Evolutionary conservation across 2,113 vertebrate species (phyloP).

Genomic region (Ciconia boyciana): DNA sequence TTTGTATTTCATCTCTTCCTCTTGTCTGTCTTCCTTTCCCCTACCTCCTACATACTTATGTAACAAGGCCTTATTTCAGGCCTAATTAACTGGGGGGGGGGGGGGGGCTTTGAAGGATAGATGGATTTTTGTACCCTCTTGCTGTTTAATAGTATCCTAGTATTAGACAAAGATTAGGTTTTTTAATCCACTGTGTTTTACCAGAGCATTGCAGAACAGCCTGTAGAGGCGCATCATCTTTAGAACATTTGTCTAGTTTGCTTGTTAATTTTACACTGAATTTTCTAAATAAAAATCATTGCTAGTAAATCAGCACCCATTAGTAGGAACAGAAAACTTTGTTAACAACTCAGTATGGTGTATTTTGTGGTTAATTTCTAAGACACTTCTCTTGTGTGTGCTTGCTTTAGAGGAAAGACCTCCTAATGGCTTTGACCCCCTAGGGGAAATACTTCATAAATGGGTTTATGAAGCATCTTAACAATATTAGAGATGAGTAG

Average conservation of each 20-base stretch:
- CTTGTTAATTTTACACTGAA: background rate
- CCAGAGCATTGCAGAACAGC: background rate
- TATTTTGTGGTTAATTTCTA: background rate
- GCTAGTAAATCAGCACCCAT: background rate
- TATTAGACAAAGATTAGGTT: background rate
- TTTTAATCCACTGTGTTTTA: background rate
- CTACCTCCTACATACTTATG: background rate
- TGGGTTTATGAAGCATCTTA: background rate
- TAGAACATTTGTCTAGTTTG: background rate
- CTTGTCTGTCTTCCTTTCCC: background rate
- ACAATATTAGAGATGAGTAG: background rate
- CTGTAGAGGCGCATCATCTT: background rate
- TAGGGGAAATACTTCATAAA: background rate
- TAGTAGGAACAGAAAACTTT: background rate
- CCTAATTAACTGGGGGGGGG: background rate
- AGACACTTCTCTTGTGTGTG: background rate
- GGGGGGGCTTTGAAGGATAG: background rate
- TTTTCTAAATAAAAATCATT: background rate
- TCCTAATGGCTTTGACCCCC: background rate
- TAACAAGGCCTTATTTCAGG: conserved; percentile 4
- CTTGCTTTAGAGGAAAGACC: background rate
- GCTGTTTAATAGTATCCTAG: background rate
- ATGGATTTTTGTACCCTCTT: background rate
- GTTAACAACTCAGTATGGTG: background rate
- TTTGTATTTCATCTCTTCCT: conserved; percentile 20